Conservation (phyloP, 2,797 vertebrate genomes). For the Hydrolagus colliei region DNA sequence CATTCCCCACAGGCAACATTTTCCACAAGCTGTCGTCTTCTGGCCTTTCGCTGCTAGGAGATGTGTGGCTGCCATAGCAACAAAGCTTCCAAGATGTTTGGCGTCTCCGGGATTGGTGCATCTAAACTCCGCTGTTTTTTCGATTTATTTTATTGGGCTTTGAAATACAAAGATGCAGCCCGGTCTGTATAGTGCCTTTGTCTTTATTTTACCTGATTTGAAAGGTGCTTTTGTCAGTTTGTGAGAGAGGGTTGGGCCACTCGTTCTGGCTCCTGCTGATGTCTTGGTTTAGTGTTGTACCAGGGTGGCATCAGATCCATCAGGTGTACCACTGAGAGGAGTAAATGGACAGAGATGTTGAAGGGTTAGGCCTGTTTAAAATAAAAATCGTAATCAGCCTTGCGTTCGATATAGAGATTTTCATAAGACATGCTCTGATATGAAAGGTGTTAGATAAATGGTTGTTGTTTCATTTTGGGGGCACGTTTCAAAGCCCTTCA, state of each 20-base stretch:
- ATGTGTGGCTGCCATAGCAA: constrained; percentile 56
- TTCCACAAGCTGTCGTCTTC: constrained; percentile 46
- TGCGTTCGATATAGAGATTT: too few species aligned
- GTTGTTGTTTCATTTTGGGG: too few species aligned
- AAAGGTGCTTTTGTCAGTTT: constrained; percentile 34
- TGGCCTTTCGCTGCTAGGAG: constrained; percentile 54
- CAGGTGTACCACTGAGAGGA: too few species aligned
- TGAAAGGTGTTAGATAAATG: too few species aligned
- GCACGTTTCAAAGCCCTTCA: too few species aligned
- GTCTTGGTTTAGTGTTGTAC: too few species aligned
- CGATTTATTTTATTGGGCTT: constrained; percentile 40
- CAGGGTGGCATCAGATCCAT: too few species aligned
- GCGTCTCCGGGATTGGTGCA: constrained; percentile 45
- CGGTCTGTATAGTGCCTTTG: constrained; percentile 18
- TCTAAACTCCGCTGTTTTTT: constrained; percentile 43
- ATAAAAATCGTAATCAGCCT: too few species aligned
- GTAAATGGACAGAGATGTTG: too few species aligned
- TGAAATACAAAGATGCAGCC: constrained; percentile 42
- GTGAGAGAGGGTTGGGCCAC: constrained; percentile 32
- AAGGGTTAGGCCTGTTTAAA: too few species aligned
- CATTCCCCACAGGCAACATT: constrained; percentile 24
- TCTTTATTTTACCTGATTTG: neutral
- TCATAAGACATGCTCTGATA: too few species aligned
- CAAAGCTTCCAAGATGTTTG: constrained; percentile 51
- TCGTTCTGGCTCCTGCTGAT: too few species aligned